These are phyloP conservation scores for Cyclopterus lumpus DNA, from an alignment of 2,797 vertebrate genomes.

Conservation along the genomic window DNA sequence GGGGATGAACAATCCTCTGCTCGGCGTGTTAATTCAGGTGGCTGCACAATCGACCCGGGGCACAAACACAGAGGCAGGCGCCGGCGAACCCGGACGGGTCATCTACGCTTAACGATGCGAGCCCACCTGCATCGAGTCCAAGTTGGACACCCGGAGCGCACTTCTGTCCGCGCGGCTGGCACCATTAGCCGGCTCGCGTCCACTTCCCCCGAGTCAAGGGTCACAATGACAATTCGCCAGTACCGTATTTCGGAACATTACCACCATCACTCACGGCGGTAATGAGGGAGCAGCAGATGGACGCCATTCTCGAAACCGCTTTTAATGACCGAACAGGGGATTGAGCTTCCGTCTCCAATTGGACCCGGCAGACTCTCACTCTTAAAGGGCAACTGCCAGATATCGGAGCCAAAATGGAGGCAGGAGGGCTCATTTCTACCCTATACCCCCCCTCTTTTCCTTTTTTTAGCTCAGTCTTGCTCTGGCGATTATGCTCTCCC, in stretches of 20 bases:
- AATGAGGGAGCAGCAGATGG: slow-evolving; percentile 84
- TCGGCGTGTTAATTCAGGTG: slow-evolving; percentile 22
- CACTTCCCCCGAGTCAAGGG: slow-evolving; percentile 80
- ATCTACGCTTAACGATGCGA: slow-evolving; percentile 69
- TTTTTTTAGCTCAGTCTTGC: slow-evolving; percentile 55
- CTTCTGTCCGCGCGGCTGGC: slow-evolving; percentile 64
- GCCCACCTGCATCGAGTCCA: slow-evolving; percentile 46
- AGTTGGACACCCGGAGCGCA: slow-evolving; percentile 52
- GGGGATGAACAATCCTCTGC: slow-evolving; percentile 20
- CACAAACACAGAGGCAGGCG: not conserved
- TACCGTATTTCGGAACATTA: slow-evolving; percentile 79
- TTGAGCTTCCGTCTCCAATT: slow-evolving; percentile 71
- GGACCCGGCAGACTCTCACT: slow-evolving; percentile 74
- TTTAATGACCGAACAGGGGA: slow-evolving; percentile 83
- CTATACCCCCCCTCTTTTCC: slow-evolving; percentile 18
- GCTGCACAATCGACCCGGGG: slow-evolving; percentile 15
- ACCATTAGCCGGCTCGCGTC: slow-evolving; percentile 79
- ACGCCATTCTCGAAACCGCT: slow-evolving; percentile 78
- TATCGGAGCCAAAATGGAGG: slow-evolving; percentile 73
- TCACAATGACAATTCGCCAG: slow-evolving; percentile 75
- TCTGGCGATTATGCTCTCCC: slow-evolving; percentile 53
- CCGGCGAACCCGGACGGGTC: slow-evolving; percentile 19
- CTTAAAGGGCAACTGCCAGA: slow-evolving; percentile 82
- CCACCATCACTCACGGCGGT: slow-evolving; percentile 78
- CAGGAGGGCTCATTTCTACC: slow-evolving; percentile 66